phyloP scores from a whole-genome alignment of 2,113 vertebrate species.

The Peromyscus maniculatus region DNA sequence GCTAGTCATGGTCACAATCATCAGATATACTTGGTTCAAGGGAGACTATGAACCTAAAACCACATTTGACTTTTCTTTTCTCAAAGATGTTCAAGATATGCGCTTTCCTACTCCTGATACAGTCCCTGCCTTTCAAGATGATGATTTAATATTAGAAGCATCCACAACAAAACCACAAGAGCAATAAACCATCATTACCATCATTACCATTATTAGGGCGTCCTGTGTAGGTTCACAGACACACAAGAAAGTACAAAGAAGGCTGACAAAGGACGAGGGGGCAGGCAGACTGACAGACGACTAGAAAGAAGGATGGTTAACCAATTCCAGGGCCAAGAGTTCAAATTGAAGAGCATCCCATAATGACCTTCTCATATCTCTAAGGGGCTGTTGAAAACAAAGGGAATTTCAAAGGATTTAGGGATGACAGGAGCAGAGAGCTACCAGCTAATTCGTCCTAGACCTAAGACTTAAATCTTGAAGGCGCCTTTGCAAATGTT shows the following conservation, averaged over 20 bases:
- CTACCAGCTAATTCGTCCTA: conserved; percentile 58
- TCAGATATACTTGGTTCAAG: neutral
- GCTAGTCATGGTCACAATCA: neutral
- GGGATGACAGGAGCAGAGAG: neutral
- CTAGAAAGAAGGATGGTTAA: neutral
- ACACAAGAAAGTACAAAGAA: neutral
- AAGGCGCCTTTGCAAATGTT: conserved; percentile 47
- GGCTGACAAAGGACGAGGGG: neutral
- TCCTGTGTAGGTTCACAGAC: neutral
- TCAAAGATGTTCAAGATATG: conserved; percentile 1
- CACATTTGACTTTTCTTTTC: neutral
- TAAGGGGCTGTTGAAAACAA: conserved; percentile 5
- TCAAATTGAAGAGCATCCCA: neutral
- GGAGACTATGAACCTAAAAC: neutral
- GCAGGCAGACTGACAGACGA: neutral
- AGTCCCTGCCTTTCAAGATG: conserved; percentile 34
- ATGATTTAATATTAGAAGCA: conserved; percentile 43
- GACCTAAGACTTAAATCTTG: neutral
- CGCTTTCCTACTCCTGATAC: neutral
- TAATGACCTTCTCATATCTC: neutral
- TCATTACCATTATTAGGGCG: neutral
- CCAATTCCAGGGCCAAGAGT: neutral
- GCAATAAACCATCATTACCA: neutral
- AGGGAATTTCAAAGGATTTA: conserved; percentile 29
- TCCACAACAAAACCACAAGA: neutral